phyloP scores from a whole-genome alignment of 1,140 invertebrate species.

The Chlorops oryzae region DNA sequence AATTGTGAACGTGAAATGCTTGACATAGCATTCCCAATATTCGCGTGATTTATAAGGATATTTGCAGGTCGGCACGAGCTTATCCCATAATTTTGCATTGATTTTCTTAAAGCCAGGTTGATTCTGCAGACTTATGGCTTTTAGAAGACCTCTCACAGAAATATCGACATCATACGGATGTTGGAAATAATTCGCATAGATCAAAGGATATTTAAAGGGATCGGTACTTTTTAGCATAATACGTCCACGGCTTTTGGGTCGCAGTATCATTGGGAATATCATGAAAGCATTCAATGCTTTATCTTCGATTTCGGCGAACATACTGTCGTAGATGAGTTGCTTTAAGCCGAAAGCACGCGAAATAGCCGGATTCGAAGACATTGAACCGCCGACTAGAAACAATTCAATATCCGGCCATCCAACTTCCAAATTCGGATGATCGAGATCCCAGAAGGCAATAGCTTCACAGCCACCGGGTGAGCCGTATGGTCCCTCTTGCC shows the following conservation, averaged over 20 bases:
- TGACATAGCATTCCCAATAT: conserved; percentile 68
- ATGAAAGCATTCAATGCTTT: conserved; percentile 53
- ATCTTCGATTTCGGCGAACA: conserved; percentile 51
- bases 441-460: conserved; percentile 66
- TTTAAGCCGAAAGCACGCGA: conserved; percentile 55
- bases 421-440: conserved; percentile 56
- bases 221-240: conserved; percentile 62
- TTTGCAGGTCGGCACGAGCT: conserved; percentile 59
- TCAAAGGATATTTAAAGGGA: conserved; percentile 69
- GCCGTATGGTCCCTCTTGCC: conserved; percentile 62
- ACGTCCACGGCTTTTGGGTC: conserved; percentile 67
- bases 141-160: conserved; percentile 58
- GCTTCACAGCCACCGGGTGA: conserved; percentile 77
- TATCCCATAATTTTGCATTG: conserved; percentile 55
- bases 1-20: conserved; percentile 63
- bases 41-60: conserved; percentile 58
- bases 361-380: conserved; percentile 52
- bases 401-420: conserved; percentile 72
- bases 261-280: conserved; percentile 64
- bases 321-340: conserved; percentile 51
- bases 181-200: conserved; percentile 73
- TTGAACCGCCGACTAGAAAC: conserved; percentile 56
- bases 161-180: conserved; percentile 58
- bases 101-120: conserved; percentile 56
- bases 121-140: conserved; percentile 53